These are phyloP conservation scores for Tachysurus fulvidraco DNA, from an alignment of 2,113 vertebrate species.

Conservation along the genomic window DNA sequence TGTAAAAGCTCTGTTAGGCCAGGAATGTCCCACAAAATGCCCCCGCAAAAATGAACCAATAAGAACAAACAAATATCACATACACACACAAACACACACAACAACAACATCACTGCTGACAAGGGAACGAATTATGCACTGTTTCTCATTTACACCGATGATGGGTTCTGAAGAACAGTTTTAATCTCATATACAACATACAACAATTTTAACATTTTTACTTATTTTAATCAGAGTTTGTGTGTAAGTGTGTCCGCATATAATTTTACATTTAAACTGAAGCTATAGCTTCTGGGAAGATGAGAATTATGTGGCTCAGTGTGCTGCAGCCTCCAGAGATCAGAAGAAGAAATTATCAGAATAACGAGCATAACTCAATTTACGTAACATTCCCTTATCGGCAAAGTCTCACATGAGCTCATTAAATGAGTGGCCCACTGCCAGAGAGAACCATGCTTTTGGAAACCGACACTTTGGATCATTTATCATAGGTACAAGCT, in stretches of 20 bases:
- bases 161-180: neutral
- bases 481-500: constrained; percentile 13
- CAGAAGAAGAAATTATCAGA: constrained; percentile 17
- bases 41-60: constrained; percentile 41
- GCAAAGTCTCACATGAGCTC: constrained; percentile 16
- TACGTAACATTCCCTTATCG: constrained; percentile 4
- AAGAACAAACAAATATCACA: neutral
- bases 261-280: constrained; percentile 4
- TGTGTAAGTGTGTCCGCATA: neutral
- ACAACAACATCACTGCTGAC: constrained; percentile 17
- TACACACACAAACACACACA: constrained; percentile 4
- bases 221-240: neutral
- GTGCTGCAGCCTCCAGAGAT: constrained; percentile 21
- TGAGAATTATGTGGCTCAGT: constrained; percentile 5
- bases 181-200: neutral
- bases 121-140: constrained; percentile 20
- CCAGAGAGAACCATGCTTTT: constrained; percentile 22
- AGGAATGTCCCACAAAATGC: constrained; percentile 64
- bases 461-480: constrained; percentile 18
- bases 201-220: neutral
- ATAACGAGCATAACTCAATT: constrained; percentile 23
- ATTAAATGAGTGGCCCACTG: constrained; percentile 30
- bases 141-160: constrained; percentile 14
- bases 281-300: neutral
- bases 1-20: constrained; percentile 61